Conservation (phyloP, 2,797 vertebrate species). For the Myotis daubentonii region DNA sequence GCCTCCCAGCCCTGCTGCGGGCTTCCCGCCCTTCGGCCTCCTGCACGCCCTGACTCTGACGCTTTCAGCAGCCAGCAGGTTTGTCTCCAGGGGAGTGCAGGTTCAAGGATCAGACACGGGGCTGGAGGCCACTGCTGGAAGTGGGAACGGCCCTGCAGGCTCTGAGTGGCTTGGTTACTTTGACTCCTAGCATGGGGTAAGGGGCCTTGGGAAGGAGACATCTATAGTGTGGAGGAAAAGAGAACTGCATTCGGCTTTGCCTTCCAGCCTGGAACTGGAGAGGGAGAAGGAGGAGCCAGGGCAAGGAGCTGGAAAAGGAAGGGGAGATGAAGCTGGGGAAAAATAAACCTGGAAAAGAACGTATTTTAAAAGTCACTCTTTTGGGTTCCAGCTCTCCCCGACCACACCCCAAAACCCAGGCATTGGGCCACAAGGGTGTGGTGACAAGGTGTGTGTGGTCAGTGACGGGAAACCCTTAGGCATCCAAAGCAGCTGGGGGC, state of each 20-base stretch:
- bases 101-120: slow-evolving; percentile 89
- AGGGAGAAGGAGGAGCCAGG: not conserved
- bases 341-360: slow-evolving; percentile 53
- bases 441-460: slow-evolving; percentile 66
- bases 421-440: slow-evolving; percentile 42
- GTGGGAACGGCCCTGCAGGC: not conserved
- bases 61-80: slow-evolving; percentile 85
- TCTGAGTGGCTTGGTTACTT: not conserved
- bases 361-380: slow-evolving; percentile 59
- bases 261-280: not conserved
- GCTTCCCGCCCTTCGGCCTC: not conserved
- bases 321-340: not conserved
- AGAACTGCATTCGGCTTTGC: slow-evolving; percentile 13
- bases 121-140: slow-evolving; percentile 14
- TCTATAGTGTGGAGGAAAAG: not conserved
- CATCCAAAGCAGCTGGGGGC: not conserved
- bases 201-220: slow-evolving; percentile 5
- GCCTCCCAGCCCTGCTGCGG: not conserved
- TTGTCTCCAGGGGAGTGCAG: slow-evolving; percentile 83
- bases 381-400: slow-evolving; percentile 59
- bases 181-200: not conserved
- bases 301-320: slow-evolving; percentile 39
- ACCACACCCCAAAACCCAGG: slow-evolving; percentile 60
- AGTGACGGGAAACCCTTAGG: slow-evolving; percentile 27
- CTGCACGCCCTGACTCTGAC: slow-evolving; percentile 76